These are phyloP conservation scores for Procambarus virginalis DNA, from an alignment of 1,140 invertebrate species.

Conservation along the genomic window DNA sequence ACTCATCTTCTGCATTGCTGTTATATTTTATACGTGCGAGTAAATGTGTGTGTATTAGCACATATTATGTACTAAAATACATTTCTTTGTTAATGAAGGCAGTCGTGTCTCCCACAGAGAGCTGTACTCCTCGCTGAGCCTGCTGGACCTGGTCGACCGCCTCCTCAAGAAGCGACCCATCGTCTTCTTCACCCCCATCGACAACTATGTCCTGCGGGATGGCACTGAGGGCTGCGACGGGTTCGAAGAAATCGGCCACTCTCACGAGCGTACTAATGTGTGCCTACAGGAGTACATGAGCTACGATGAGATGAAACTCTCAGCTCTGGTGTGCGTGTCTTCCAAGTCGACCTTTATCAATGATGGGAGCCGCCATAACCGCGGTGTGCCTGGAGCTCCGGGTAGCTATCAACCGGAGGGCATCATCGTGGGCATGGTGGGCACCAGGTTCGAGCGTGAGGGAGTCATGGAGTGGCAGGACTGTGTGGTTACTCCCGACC, in stretches of 20 bases:
- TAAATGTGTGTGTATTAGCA: no score
- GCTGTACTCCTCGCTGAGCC: conserved; percentile 39
- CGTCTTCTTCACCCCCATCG: conserved; percentile 76
- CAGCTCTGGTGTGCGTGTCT: conserved; percentile 79
- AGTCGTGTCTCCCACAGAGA: conserved; percentile 20
- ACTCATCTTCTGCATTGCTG: no score
- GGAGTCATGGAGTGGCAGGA: conserved; percentile 79
- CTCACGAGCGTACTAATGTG: conserved; percentile 74
- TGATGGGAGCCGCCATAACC: conserved; percentile 79
- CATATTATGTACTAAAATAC: no score
- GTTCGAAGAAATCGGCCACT: conserved; percentile 77
- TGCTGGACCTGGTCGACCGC: conserved; percentile 53
- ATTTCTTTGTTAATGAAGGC: no score
- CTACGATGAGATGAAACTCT: conserved; percentile 80
- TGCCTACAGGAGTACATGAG: conserved; percentile 74
- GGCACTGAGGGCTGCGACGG: conserved; percentile 75
- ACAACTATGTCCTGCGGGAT: conserved; percentile 76
- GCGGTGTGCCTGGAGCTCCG: conserved; percentile 75
- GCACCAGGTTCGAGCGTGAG: conserved; percentile 75
- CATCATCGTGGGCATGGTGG: conserved; percentile 75
- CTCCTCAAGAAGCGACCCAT: conserved; percentile 78
- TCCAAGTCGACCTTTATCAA: conserved; percentile 80
- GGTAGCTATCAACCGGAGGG: conserved; percentile 72
- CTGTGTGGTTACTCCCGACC: conserved; percentile 75
- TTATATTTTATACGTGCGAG: no score